Conservation (phyloP, 2,113 vertebrate species). For the Tachycineta bicolor region DNA sequence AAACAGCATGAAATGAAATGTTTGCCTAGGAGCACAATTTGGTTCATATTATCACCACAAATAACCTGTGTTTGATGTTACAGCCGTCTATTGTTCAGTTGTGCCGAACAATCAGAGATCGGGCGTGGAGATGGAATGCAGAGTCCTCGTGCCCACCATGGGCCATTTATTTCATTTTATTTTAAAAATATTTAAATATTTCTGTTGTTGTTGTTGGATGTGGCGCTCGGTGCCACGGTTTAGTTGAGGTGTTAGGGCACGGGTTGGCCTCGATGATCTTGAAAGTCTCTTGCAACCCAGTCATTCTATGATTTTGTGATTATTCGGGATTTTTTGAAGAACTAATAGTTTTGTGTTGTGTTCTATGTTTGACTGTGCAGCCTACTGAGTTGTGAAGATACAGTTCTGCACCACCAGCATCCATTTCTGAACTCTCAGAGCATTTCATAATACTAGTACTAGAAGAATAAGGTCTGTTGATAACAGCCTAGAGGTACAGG, state of each 20-base stretch:
- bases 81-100: background rate
- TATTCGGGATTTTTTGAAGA: background rate
- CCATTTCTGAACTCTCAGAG: background rate
- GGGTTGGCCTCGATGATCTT: background rate
- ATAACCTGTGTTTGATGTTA: background rate
- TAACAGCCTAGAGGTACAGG: background rate
- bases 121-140: rapidly evolving
- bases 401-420: background rate
- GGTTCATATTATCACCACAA: background rate
- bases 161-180: background rate
- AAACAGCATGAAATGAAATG: background rate
- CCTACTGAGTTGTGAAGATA: background rate
- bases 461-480: background rate
- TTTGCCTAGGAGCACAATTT: background rate
- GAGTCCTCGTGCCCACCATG: background rate
- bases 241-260: background rate
- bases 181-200: too few species aligned
- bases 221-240: background rate
- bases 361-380: background rate
- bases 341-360: background rate
- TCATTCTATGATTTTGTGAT: background rate
- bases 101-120: background rate
- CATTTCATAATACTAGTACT: background rate
- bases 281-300: too few species aligned
- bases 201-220: background rate